Base-by-base conservation (phyloP, 2,888 invertebrate species). In the Idaea aversata region DNA sequence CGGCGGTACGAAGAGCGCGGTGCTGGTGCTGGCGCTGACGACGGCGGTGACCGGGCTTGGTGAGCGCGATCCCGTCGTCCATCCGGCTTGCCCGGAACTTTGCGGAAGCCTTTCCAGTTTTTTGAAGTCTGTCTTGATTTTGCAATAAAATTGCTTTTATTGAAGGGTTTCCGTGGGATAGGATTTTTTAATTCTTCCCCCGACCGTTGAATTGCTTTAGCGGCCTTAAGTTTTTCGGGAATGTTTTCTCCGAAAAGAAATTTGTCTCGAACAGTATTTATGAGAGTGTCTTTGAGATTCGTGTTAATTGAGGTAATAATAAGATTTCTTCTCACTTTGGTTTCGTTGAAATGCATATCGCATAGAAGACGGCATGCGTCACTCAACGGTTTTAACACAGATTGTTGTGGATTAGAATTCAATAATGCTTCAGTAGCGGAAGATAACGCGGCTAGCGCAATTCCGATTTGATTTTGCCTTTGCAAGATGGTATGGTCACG, bases 301-400 rank as follows among this genome's bases (percentile, higher is more conserved):
- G n/a, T 34, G 15, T 57, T 57, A 5, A 57, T 57, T 15, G 57
- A 57, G 15, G 35, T 35, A 34, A 35, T 35, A 34, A 61, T 10
- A 10, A 64, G 61, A 34, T 61, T 58, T 13, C 61, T 25, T 15
- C 64, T 47, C 16, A 35, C 57, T 16, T 36, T 57, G 15, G 64
- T 61, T 5, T 58, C 15, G 6, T 57, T 36, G 15, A 57, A 65
- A 58, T 67, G 66, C 15, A 7, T 36, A 25, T 69, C 69, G 34
- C 65, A 67, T 36, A 69, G 61, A 16, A 69, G n/a, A 4, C 67
- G 65, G 25, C 67, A 61, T 0, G 67, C 69, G 34, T 69, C 67
- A 36, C 65, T 67, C 3, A 67, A 0, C 1, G 57, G 15, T 60
- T 66, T 66, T n/a, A 65, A n/a, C 34, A 62, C 59, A 13, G 61